A percentile compares a stretch with the other conserved stretches of the same genome.
phyloP scores from a whole-genome alignment of 2,797 vertebrate genomes.

The Thamnophis elegans region DNA sequence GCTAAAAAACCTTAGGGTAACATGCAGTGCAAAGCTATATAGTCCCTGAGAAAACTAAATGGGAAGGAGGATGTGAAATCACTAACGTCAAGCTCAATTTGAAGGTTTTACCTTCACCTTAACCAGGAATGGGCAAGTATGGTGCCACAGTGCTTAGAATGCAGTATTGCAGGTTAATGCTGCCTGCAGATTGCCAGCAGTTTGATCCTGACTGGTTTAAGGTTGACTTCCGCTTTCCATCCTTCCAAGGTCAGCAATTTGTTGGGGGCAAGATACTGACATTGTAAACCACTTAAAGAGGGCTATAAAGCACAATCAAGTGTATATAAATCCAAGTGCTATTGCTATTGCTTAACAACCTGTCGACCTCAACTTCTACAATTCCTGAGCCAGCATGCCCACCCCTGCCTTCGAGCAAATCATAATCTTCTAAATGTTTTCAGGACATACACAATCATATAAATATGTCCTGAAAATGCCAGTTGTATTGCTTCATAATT shows the following conservation, averaged over 20 bases:
- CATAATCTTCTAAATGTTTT: conserved; percentile 8
- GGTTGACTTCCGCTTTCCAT: neutral
- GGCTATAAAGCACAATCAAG: neutral
- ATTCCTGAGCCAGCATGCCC: neutral
- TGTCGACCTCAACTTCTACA: neutral
- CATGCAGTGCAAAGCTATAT: neutral
- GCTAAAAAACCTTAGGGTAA: neutral
- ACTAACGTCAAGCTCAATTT: neutral
- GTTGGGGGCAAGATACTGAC: neutral
- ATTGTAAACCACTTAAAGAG: neutral
- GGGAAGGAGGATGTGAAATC: neutral
- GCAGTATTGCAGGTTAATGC: neutral
- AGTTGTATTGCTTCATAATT: conserved; percentile 11
- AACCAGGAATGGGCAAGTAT: neutral
- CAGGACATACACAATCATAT: neutral
- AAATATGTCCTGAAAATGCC: conserved; percentile 27
- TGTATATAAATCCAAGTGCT: neutral
- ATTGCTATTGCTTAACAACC: neutral
- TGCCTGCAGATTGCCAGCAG: neutral
- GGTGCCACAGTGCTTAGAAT: no score
- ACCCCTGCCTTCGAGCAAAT: neutral
- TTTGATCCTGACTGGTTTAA: neutral
- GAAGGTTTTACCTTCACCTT: neutral
- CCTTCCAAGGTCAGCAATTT: neutral
- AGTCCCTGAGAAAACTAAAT: neutral